Conservation (phyloP, 2,888 invertebrate genomes). For the Leptinotarsa rubiginosa region DNA sequence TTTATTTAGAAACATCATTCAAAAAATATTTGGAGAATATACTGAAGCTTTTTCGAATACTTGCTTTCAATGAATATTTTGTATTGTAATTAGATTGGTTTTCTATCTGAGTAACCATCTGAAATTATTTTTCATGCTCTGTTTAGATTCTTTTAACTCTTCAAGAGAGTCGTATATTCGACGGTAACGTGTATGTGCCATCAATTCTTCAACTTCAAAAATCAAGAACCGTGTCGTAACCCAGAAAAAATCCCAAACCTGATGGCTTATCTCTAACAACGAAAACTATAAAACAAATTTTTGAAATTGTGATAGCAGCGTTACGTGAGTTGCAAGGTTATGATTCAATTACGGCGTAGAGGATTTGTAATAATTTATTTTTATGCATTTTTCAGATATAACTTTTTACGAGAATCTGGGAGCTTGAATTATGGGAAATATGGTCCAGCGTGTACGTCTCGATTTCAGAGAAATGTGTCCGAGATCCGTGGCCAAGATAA, state of each 20-base stretch:
- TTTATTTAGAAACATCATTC: too few relatives aligned
- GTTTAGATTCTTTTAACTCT: neutral
- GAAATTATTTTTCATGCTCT: too few relatives aligned
- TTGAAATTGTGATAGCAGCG: slow-evolving; percentile 42
- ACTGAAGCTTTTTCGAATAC: too few relatives aligned
- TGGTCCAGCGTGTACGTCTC: slow-evolving; percentile 28
- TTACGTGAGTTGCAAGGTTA: slow-evolving; percentile 48
- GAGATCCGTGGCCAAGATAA: slow-evolving; percentile 31
- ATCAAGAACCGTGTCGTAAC: slow-evolving; percentile 16
- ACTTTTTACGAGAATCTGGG: slow-evolving; percentile 42
- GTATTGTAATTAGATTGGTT: too few relatives aligned
- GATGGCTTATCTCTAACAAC: slow-evolving; percentile 40
- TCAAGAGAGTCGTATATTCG: neutral
- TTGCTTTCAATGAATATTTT: too few relatives aligned
- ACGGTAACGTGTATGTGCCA: neutral
- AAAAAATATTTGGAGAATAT: too few relatives aligned
- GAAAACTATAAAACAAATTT: slow-evolving; percentile 43
- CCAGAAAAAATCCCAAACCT: slow-evolving; percentile 9
- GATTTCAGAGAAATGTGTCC: slow-evolving; percentile 38
- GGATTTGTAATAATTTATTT: slow-evolving; percentile 53
- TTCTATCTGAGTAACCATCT: too few relatives aligned
- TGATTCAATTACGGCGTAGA: slow-evolving; percentile 50
- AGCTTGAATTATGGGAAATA: slow-evolving; percentile 41
- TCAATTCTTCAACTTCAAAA: slow-evolving; percentile 18
- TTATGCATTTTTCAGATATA: slow-evolving; percentile 50